These are phyloP conservation scores for Helicoverpa zea DNA, from an alignment of 1,140 invertebrate species.

Conservation along the genomic window DNA sequence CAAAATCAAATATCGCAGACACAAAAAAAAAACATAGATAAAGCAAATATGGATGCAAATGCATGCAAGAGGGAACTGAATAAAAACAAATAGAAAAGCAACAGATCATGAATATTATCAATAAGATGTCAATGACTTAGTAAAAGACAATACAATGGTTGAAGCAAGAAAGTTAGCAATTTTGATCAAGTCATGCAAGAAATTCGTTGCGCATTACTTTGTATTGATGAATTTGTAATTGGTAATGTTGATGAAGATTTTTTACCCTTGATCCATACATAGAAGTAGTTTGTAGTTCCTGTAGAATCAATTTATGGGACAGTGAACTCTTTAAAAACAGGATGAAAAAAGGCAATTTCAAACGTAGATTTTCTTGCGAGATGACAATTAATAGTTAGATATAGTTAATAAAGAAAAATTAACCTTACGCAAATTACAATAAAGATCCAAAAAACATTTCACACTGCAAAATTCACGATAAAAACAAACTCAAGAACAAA, in stretches of 20 bases:
- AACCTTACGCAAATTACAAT: background rate
- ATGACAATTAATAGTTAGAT: too few relatives aligned
- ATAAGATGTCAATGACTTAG: background rate
- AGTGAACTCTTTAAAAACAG: too few relatives aligned
- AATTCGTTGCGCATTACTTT: slow-evolving; percentile 7
- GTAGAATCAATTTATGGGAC: too few relatives aligned
- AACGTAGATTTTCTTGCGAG: too few relatives aligned
- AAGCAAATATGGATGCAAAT: too few relatives aligned
- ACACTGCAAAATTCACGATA: slow-evolving; percentile 1
- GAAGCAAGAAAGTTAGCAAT: slow-evolving; percentile 7
- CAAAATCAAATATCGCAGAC: too few relatives aligned
- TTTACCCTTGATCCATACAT: background rate
- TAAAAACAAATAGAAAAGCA: too few relatives aligned
- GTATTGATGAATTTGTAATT: background rate
- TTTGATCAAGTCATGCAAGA: slow-evolving; percentile 31
- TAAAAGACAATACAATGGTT: background rate
- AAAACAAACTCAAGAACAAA: background rate
- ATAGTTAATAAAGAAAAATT: background rate
- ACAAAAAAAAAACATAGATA: too few relatives aligned
- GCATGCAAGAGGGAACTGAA: too few relatives aligned
- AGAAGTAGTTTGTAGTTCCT: too few relatives aligned
- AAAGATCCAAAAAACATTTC: background rate
- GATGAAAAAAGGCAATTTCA: too few relatives aligned
- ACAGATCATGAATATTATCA: too few relatives aligned
- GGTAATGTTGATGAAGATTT: background rate